Conservation (phyloP, 2,113 vertebrate genomes). For the Arothron firmamentum region DNA sequence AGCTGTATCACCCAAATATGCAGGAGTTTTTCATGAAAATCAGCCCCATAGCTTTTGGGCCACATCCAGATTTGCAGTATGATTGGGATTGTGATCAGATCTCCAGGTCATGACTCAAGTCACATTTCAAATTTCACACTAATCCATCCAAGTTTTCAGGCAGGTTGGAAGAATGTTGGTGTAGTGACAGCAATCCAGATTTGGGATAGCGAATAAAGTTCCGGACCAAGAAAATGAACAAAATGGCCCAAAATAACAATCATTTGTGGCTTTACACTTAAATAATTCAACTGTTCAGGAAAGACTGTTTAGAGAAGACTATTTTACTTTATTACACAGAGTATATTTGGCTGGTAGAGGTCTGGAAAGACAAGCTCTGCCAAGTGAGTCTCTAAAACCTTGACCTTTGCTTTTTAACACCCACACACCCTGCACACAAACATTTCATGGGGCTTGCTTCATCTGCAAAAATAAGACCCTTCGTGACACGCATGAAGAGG, state of each 20-base stretch:
- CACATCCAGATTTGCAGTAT: too few species aligned
- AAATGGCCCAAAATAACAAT: too few species aligned
- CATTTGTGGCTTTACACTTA: conserved; percentile 31
- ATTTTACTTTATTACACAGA: conserved; percentile 51
- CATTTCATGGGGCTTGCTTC: conserved; percentile 18
- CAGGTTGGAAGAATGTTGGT: too few species aligned
- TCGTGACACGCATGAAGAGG: conserved; percentile 10
- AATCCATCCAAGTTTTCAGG: too few species aligned
- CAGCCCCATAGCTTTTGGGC: too few species aligned
- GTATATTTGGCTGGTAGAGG: conserved; percentile 54
- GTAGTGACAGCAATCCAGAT: too few species aligned
- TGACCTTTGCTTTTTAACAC: conserved; percentile 21
- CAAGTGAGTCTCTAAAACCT: conserved; percentile 63
- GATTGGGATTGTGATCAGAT: too few species aligned
- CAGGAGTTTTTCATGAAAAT: too few species aligned
- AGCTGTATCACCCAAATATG: not conserved
- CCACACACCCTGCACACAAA: conserved; percentile 8
- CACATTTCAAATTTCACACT: too few species aligned
- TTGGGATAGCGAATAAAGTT: not conserved
- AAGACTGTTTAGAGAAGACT: conserved; percentile 45
- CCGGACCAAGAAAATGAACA: conserved; percentile 11
- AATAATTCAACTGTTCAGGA: conserved; percentile 26
- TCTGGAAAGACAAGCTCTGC: conserved; percentile 49
- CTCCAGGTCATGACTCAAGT: too few species aligned
- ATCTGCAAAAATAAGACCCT: conserved; percentile 13